A percentile compares a stretch with the other conserved stretches of the same genome.
These are phyloP conservation scores for Syndactyla subalaris DNA, from an alignment of 2,797 vertebrate species.

Conservation along the genomic window DNA sequence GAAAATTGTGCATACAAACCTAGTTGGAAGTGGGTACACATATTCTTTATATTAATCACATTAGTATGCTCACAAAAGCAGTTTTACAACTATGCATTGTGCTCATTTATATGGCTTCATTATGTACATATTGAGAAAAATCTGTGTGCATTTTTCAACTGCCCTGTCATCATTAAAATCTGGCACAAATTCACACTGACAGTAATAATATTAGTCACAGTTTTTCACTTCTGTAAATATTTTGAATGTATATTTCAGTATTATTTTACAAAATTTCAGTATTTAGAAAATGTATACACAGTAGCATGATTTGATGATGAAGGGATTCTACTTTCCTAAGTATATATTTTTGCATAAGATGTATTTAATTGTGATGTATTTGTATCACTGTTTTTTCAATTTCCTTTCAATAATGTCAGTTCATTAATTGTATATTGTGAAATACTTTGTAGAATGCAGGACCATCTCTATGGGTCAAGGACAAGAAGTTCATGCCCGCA, in stretches of 20 bases:
- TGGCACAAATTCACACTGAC: not conserved
- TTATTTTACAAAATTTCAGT: not conserved
- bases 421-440: not conserved
- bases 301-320: not conserved
- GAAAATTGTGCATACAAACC: not conserved
- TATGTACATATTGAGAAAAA: not conserved
- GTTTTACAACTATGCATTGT: not conserved
- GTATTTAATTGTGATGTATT: not conserved
- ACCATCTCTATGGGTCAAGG: conserved; percentile 90
- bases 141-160: not conserved
- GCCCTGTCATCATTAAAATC: not conserved
- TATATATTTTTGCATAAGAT: not conserved
- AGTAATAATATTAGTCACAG: not conserved
- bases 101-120: not conserved
- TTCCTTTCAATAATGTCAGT: not conserved
- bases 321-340: not conserved
- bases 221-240: not conserved
- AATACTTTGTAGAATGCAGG: conserved; percentile 72
- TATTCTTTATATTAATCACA: not conserved
- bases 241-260: not conserved
- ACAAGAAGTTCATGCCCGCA: conserved; percentile 86
- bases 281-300: not conserved
- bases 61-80: not conserved
- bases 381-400: not conserved
- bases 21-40: not conserved